Conservation (phyloP, 2,888 invertebrate genomes). For the Diabrotica balteata region DNA sequence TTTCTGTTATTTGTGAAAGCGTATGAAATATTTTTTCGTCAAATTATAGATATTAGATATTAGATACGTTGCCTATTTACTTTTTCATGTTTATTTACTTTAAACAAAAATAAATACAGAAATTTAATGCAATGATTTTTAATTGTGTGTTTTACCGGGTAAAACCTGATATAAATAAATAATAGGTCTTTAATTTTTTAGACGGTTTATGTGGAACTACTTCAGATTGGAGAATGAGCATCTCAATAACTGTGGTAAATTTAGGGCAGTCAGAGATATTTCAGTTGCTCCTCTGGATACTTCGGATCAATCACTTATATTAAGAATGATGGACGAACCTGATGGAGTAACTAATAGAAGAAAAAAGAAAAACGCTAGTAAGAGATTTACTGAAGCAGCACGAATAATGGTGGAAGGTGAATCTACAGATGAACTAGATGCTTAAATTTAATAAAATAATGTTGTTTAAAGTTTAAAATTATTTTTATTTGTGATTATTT, state of each 20-base stretch:
- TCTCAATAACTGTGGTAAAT: constrained; percentile 98
- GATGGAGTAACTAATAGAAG: constrained; percentile 84
- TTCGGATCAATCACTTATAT: constrained; percentile 87
- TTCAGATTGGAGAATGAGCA: constrained; percentile 99
- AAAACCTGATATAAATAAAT: too few relatives aligned
- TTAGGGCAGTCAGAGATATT: constrained; percentile 97
- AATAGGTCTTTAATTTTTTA: constrained; percentile 51
- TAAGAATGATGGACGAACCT: constrained; percentile 95
- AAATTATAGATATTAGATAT: too few relatives aligned
- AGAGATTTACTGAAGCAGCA: constrained; percentile 52
- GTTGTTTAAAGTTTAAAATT: too few relatives aligned
- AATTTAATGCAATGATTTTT: too few relatives aligned
- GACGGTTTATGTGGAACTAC: constrained; percentile 98
- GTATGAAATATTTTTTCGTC: too few relatives aligned
- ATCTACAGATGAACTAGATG: constrained; percentile 58
- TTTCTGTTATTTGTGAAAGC: too few relatives aligned
- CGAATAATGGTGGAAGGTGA: constrained; percentile 54
- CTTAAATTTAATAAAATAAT: too few relatives aligned
- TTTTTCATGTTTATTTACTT: too few relatives aligned
- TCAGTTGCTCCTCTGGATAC: constrained; percentile 93
- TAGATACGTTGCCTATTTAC: too few relatives aligned
- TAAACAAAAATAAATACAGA: too few relatives aligned
- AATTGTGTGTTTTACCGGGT: too few relatives aligned
- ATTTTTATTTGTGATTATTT: too few relatives aligned
- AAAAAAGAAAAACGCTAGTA: constrained; percentile 59